A percentile compares a stretch with the other conserved stretches of the same genome.
phyloP scores from a whole-genome alignment of 2,888 invertebrate species.

The Iselma pallidipennis region DNA sequence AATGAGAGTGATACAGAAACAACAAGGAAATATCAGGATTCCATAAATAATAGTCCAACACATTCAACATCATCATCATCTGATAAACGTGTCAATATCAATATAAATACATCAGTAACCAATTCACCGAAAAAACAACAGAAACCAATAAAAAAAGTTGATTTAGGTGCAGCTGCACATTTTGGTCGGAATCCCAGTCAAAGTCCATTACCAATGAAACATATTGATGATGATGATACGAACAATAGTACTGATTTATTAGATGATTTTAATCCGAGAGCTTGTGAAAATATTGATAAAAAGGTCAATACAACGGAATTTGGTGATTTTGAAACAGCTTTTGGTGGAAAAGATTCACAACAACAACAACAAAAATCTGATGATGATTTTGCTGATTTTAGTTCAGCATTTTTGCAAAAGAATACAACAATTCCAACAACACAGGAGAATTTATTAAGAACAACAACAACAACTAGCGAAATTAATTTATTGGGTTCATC shows the following conservation, averaged over 20 bases:
- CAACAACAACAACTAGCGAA: not conserved
- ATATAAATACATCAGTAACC: slow-evolving; percentile 53
- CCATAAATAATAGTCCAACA: slow-evolving; percentile 29
- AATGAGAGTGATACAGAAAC: slow-evolving; percentile 72
- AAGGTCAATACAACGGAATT: slow-evolving; percentile 61
- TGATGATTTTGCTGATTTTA: slow-evolving; percentile 83
- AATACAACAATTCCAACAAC: slow-evolving; percentile 7
- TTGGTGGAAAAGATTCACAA: slow-evolving; percentile 49
- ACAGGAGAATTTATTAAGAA: not conserved
- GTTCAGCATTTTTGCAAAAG: slow-evolving; percentile 64
- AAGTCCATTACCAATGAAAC: slow-evolving; percentile 48
- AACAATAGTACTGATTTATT: slow-evolving; percentile 53
- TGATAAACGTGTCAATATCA: slow-evolving; percentile 56
- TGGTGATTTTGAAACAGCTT: slow-evolving; percentile 78
- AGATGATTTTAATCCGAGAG: slow-evolving; percentile 67
- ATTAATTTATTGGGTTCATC: not conserved
- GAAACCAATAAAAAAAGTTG: slow-evolving; percentile 62
- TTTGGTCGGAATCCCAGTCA: slow-evolving; percentile 62
- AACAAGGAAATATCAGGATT: slow-evolving; percentile 48
- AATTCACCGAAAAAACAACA: slow-evolving; percentile 53
- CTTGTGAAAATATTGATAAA: slow-evolving; percentile 46
- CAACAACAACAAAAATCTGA: slow-evolving; percentile 38
- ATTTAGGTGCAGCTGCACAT: slow-evolving; percentile 70
- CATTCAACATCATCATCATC: slow-evolving; percentile 31
- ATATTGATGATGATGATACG: slow-evolving; percentile 47